Percentiles rank a stretch among this genome's conserved stretches.
phyloP scores from a whole-genome alignment of 1,140 invertebrate genomes.

The Nasonia giraulti region DNA sequence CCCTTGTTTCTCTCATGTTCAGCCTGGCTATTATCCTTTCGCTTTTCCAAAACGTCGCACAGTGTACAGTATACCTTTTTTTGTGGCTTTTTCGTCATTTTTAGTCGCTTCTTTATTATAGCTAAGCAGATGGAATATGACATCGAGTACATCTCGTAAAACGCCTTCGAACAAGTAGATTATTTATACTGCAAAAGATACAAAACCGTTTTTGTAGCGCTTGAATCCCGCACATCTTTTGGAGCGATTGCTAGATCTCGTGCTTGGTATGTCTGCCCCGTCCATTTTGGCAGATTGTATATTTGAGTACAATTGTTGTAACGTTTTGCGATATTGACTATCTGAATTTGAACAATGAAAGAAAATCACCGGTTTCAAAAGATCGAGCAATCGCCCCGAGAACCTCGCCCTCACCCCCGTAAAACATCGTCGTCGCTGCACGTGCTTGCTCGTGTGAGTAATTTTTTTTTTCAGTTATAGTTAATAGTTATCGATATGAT shows the following conservation, averaged over 20 bases:
- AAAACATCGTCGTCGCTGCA: constrained; percentile 15
- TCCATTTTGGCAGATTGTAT: background rate
- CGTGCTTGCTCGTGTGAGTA: constrained; percentile 36
- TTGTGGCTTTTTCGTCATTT: constrained; percentile 8
- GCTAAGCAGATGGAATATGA: constrained; percentile 57
- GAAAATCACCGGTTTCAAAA: background rate
- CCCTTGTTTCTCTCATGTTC: constrained; percentile 27
- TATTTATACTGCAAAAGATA: constrained; percentile 60
- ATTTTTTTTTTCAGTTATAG: constrained; percentile 58
- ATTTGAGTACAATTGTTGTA: background rate
- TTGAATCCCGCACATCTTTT: constrained; percentile 30
- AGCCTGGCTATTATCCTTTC: constrained; percentile 31
- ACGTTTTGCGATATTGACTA: background rate
- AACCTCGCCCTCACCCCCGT: constrained; percentile 1
- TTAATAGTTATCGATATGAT: constrained; percentile 64
- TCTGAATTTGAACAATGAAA: background rate
- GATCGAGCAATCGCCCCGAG: constrained; percentile 23
- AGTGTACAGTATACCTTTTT: background rate
- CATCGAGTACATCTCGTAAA: constrained; percentile 54
- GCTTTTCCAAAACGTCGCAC: constrained; percentile 24
- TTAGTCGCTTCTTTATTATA: constrained; percentile 39
- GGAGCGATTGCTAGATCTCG: constrained; percentile 22
- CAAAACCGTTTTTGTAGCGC: constrained; percentile 59
- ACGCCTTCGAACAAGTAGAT: constrained; percentile 43
- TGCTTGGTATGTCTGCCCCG: background rate